Evolutionary conservation across 92 coral and sea anemone genomes (phyloP).

Genomic region (Phymanthus crucifer): DNA sequence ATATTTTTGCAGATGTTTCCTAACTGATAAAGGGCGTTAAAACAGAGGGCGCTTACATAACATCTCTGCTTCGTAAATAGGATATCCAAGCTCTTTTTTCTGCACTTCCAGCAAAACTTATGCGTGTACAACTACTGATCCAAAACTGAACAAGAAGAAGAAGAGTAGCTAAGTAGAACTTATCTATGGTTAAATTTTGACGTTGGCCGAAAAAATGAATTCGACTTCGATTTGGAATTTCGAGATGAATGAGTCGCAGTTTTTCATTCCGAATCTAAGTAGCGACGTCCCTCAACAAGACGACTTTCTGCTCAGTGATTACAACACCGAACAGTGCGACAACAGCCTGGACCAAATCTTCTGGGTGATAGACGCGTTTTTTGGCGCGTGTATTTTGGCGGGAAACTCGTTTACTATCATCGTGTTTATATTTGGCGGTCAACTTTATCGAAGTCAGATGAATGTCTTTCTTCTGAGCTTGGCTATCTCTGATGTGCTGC

Average conservation of each 20-base stretch:
- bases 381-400: conserved; percentile 42
- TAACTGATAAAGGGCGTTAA: not conserved
- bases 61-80: not conserved
- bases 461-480: conserved; percentile 50
- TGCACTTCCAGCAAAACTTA: not conserved
- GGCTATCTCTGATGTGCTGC: conserved; percentile 48
- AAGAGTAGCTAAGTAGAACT: not conserved
- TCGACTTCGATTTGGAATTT: not conserved
- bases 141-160: not conserved
- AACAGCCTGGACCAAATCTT: conserved; percentile 43
- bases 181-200: not conserved
- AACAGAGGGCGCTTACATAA: not conserved
- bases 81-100: not conserved
- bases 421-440: conserved; percentile 48
- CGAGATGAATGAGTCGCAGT: not conserved
- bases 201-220: not conserved
- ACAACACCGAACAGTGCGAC: conserved; percentile 16
- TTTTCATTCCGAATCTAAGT: not conserved
- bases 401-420: conserved; percentile 49
- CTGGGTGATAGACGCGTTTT: conserved; percentile 24
- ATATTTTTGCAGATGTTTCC: not conserved
- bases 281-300: not conserved
- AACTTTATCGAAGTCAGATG: conserved; percentile 43
- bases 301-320: not conserved
- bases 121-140: not conserved